Base-by-base conservation (phyloP, 1,140 invertebrate species). In the Lethrus apterus region DNA sequence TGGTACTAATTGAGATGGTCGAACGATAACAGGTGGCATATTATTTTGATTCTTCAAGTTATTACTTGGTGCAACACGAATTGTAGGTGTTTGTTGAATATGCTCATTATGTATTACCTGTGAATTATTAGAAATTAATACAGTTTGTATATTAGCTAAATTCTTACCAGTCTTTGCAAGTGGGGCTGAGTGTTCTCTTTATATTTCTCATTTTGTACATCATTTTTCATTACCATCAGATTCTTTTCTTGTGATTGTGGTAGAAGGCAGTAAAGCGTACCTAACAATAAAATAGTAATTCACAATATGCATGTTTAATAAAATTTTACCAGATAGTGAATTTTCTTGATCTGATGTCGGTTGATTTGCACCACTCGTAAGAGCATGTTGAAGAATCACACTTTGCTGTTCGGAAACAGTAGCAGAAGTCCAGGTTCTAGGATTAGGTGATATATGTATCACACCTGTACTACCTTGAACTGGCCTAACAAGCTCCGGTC, bases 391-490 rank as follows among this genome's bases (percentile, higher is more conserved):
- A n/a, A 71, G 50, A 15, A 71, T 69, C 14, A 64, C 54, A 48
- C 45, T 50, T 43, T 56, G 51, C 44, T 59, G 53, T 44, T 59
- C 20, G 50, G 49, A 49, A 67, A 62, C 9, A 26, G 23, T 7
- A 26, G 5, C n/a, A 7, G 23, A 26, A 15, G 51, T 29, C 49
- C 50, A 53, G 21, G 52, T 51, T 35, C 51, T 49, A 18, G 62
- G 65, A 51, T 72, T 81, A 4, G 85, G 84, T 3, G 85, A 88
- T 52, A 87, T 84, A 64, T 85, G 69, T 57, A 89, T 89, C 1
- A 89, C 86, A 67, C 85, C 87, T 2, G 84, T 86, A 18, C 72
- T 72, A 56, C 75, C 71, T 46, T 65, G 64, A 20, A 51, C 56
- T 1, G 77, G 76, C 32, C 77, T 65, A n/a, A 79, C 71, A 38